These are phyloP conservation scores for Lacanobia oleracea DNA, from an alignment of 2,888 invertebrate species.

Conservation along the genomic window DNA sequence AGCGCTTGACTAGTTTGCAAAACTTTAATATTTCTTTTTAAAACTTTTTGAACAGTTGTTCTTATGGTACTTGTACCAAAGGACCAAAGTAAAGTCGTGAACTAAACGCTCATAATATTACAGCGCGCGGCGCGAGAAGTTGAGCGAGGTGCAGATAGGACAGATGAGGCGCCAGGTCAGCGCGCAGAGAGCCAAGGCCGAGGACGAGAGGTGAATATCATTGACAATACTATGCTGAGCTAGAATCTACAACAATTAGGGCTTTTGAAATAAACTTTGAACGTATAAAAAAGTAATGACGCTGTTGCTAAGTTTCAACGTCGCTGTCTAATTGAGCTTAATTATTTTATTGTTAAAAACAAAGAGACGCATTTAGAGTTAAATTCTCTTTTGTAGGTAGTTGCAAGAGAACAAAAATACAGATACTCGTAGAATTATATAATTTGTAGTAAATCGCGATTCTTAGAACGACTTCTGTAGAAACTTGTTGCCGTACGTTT, in stretches of 20 bases:
- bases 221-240: constrained; percentile 33
- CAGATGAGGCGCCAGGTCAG: constrained; percentile 95
- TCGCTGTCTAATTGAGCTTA: neutral
- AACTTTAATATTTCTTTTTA: neutral
- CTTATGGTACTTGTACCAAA: constrained; percentile 16
- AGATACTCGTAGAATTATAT: neutral
- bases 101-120: constrained; percentile 59
- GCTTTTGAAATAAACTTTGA: neutral
- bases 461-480: constrained; percentile 4
- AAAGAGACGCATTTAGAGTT: neutral
- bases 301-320: neutral
- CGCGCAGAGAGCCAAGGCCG: constrained; percentile 94
- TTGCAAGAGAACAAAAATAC: neutral
- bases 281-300: neutral
- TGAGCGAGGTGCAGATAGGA: constrained; percentile 95
- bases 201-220: constrained; percentile 94
- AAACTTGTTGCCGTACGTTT: neutral
- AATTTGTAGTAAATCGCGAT: neutral
- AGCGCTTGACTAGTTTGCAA: constrained; percentile 24
- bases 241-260: neutral
- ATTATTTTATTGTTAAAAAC: neutral
- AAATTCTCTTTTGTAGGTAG: neutral
- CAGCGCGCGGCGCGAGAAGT: constrained; percentile 92
- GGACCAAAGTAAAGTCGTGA: constrained; percentile 27
- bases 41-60: neutral